Conservation (phyloP, 2,797 vertebrate genomes). For the Diceros bicornis region DNA sequence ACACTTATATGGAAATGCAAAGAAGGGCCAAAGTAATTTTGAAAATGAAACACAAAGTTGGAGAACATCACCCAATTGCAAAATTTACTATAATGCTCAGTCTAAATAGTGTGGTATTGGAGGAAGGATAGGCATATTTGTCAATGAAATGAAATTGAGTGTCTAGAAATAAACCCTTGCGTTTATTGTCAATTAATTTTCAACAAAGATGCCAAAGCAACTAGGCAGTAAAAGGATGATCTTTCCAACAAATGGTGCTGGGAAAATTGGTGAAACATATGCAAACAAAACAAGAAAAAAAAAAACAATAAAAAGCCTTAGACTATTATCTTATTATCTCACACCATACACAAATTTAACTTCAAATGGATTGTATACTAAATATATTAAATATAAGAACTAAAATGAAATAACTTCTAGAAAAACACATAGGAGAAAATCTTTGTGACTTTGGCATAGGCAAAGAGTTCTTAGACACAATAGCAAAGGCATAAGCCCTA, state of each 20-base stretch:
- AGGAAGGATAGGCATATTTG: not conserved
- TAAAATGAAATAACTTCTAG: not conserved
- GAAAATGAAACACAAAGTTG: not conserved
- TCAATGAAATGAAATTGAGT: not conserved
- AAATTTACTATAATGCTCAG: not conserved
- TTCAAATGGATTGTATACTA: not conserved
- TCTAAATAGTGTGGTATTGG: not conserved
- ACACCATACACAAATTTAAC: not conserved
- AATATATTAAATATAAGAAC: not conserved
- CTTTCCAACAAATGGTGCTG: not conserved
- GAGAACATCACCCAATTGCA: not conserved
- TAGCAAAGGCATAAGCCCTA: not conserved
- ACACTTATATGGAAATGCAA: not conserved
- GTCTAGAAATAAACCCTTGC: not conserved
- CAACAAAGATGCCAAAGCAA: not conserved
- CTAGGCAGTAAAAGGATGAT: not conserved
- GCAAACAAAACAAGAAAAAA: not conserved
- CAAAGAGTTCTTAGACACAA: not conserved
- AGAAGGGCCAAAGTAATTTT: not conserved
- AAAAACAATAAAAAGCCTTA: not conserved
- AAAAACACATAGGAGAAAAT: not conserved
- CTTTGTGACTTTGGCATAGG: not conserved
- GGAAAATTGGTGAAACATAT: not conserved
- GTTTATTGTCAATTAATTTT: not conserved
- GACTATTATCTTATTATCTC: not conserved